phyloP scores from a whole-genome alignment of 30 jellyfish, hydroid and myxozoan species.

The Rhopilema esculentum region DNA sequence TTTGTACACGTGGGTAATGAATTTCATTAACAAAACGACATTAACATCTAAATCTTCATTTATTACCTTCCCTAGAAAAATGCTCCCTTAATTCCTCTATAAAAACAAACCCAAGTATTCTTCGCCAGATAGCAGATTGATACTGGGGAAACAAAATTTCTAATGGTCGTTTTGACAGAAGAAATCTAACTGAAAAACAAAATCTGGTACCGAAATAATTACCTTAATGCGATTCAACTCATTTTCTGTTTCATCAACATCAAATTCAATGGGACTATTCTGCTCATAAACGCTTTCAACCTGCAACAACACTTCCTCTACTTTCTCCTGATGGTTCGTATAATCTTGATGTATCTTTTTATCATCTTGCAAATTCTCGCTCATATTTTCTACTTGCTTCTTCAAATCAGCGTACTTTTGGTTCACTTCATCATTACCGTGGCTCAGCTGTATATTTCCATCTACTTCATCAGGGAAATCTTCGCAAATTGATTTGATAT shows the following conservation, averaged over 20 bases:
- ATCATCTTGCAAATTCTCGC: constrained; percentile 27
- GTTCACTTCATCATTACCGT: constrained; percentile 30
- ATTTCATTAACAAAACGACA: too few species aligned
- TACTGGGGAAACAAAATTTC: too few species aligned
- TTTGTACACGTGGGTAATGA: not conserved
- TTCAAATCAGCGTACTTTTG: not conserved
- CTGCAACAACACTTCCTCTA: constrained; percentile 50
- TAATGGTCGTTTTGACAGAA: too few species aligned
- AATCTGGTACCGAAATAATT: not conserved
- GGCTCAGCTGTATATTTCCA: constrained; percentile 57
- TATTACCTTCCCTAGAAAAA: too few species aligned
- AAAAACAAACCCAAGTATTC: too few species aligned
- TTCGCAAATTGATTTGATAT: constrained; percentile 18
- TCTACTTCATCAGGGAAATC: constrained; percentile 70
- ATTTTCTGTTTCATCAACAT: constrained; percentile 64
- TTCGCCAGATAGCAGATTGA: too few species aligned
- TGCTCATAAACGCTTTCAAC: constrained; percentile 59
- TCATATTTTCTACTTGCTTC: constrained; percentile 18
- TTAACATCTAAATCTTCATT: too few species aligned
- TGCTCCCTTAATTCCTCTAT: too few species aligned
- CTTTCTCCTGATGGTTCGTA: constrained; percentile 49
- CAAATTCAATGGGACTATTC: constrained; percentile 70
- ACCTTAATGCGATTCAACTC: constrained; percentile 76
- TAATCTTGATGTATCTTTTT: constrained; percentile 19
- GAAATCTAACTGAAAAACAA: not conserved